A percentile compares a stretch with the other conserved stretches of the same genome.
These are phyloP conservation scores for Parnassius orleans DNA, from an alignment of 2,888 invertebrate genomes.

Conservation along the genomic window DNA sequence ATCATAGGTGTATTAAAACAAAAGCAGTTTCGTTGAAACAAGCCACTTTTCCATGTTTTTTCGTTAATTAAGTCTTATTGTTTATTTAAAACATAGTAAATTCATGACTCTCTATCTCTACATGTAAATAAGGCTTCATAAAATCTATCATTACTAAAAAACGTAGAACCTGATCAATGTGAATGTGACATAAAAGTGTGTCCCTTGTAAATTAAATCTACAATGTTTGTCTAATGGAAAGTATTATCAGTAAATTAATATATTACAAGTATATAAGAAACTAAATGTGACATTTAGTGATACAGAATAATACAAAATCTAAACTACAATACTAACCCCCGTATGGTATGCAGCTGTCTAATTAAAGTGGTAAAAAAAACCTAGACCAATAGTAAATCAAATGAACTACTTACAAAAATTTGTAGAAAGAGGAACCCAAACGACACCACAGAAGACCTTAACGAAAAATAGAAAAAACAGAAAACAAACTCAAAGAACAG, in stretches of 20 bases:
- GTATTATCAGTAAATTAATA: neutral
- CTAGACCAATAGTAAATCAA: too few relatives aligned
- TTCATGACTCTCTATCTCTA: slow-evolving; percentile 1
- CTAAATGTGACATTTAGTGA: too few relatives aligned
- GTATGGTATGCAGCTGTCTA: too few relatives aligned
- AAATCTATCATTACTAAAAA: neutral
- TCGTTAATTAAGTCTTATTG: slow-evolving; percentile 1
- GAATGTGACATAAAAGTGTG: slow-evolving; percentile 3
- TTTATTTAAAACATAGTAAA: slow-evolving; percentile 1
- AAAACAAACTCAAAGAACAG: too few relatives aligned
- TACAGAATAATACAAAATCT: too few relatives aligned
- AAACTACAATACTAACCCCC: too few relatives aligned
- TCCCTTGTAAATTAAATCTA: neutral
- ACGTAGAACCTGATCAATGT: neutral
- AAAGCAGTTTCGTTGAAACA: neutral
- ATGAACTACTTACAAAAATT: too few relatives aligned
- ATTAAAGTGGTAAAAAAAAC: too few relatives aligned
- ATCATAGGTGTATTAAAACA: too few relatives aligned
- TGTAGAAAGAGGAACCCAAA: too few relatives aligned
- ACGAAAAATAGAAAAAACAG: too few relatives aligned
- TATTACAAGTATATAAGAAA: neutral
- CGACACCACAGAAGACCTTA: too few relatives aligned
- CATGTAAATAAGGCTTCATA: neutral
- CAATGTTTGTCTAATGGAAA: neutral
- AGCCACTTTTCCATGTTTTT: neutral